Base-by-base conservation (phyloP, 2,113 vertebrate genomes). In the Vulpes ferrilata region DNA sequence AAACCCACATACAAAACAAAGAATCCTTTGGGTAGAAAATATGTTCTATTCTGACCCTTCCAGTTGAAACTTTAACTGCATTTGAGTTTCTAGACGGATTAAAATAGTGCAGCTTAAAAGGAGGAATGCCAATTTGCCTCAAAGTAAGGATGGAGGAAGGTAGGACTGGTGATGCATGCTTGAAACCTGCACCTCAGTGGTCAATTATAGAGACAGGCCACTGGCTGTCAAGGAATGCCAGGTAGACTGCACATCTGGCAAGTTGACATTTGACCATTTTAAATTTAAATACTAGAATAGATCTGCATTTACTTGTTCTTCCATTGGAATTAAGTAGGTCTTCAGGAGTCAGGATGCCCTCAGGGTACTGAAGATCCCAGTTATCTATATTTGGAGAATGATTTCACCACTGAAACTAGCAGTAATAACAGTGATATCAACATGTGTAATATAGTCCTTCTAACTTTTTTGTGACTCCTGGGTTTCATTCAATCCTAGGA, bases 401-500 rank as follows among this genome's bases (percentile, higher is more conserved):
- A 81, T 92, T 94, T 60, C 7, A 23, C 65, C 30, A 51, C 4
- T 60, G 43, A 93, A 16, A 81, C 38, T 60, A 38, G 51, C 1
- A 55, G n/a, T 32, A 69, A 32, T 53, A 53, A 73, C 32, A 3
- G 3, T 51, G 32, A 23, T 92, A 59, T 20, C 32, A 88, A 71
- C 5, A 25, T 11, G 59, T 51, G 1, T 23, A 55, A 65, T 62
- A 51, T 0, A 48, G 17, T 57, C 27, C 38, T 86, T 64, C 3
- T 92, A 87, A 78, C 15, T 89, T 43, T 64, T 67, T 74, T 60
- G 13, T 88, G 67, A 82, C 65, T 55, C n/a, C 22, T 76, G 48
- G 23, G 22, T 90, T 60, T 97, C 64, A 64, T 53, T 90, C 35
- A 95, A 3, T 90, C 35, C 62, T 69, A 30, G 15, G 20, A 57